Evolutionary conservation across 2,113 vertebrate species (phyloP).

Genomic region (Lycocorax pyrrhopterus): DNA sequence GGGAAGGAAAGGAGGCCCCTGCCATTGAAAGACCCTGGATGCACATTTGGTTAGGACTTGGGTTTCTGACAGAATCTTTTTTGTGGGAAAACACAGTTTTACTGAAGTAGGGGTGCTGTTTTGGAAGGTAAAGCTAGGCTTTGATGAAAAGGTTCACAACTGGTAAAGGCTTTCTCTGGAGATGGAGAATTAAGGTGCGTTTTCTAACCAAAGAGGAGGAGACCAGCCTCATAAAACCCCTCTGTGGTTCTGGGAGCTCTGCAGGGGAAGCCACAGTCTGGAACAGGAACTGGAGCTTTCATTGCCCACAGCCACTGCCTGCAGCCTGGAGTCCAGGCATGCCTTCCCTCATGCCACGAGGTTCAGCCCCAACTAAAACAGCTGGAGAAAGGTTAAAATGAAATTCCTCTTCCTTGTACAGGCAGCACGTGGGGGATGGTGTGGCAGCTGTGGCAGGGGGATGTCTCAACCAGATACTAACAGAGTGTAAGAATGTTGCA

Average conservation of each 20-base stretch:
- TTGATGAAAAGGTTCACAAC: background rate
- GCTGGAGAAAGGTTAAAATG: background rate
- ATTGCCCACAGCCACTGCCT: background rate
- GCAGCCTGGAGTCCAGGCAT: background rate
- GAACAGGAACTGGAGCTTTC: background rate
- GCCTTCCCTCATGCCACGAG: background rate
- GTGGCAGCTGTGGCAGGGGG: background rate
- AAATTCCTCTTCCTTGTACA: background rate
- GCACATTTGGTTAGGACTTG: background rate
- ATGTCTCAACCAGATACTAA: background rate
- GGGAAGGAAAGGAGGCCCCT: background rate
- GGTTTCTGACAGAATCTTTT: background rate
- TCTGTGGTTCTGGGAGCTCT: background rate
- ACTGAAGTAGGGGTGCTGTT: background rate
- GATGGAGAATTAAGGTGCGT: background rate
- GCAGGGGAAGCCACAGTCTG: background rate
- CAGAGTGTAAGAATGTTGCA: background rate
- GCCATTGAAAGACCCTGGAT: background rate
- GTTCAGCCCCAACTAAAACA: background rate
- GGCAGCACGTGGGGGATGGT: background rate
- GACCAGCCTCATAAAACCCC: background rate
- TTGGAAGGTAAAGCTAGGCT: background rate
- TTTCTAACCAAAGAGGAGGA: background rate
- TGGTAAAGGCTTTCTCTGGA: background rate
- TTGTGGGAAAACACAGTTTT: background rate